These are phyloP conservation scores for Heptranchias perlo DNA, from an alignment of 2,113 vertebrate species.

Conservation along the genomic window DNA sequence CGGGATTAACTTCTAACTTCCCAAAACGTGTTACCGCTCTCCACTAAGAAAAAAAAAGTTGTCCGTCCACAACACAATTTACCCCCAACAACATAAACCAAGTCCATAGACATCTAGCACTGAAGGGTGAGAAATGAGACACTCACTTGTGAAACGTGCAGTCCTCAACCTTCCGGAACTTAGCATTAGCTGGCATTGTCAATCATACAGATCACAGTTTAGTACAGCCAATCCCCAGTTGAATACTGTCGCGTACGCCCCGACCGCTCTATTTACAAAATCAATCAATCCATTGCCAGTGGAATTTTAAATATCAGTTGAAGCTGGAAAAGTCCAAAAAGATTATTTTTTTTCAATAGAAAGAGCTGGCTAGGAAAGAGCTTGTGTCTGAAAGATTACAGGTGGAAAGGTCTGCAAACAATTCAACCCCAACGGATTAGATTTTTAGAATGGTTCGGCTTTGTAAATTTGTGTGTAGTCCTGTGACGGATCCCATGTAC, in stretches of 20 bases:
- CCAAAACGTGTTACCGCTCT: not conserved
- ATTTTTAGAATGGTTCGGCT: no score
- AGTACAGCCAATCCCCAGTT: not conserved
- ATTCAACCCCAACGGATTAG: no score
- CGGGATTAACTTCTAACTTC: not conserved
- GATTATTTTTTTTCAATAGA: not conserved
- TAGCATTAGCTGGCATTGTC: not conserved
- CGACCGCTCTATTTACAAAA: no score
- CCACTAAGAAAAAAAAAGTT: not conserved
- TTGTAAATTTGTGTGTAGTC: no score
- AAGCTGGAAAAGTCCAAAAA: not conserved
- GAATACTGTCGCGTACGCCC: no score
- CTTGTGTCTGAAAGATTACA: not conserved
- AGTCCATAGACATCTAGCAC: not conserved
- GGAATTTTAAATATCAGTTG: not conserved
- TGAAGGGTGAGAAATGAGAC: no score
- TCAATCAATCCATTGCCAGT: no score
- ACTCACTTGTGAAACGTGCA: not conserved
- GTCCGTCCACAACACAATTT: not conserved
- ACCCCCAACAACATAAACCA: not conserved
- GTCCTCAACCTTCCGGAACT: not conserved
- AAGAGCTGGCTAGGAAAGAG: not conserved
- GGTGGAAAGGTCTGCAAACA: no score
- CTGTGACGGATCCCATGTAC: no score
- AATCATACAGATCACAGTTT: not conserved